Conservation (phyloP, 2,888 invertebrate species). For the Stramonita haemastoma region DNA sequence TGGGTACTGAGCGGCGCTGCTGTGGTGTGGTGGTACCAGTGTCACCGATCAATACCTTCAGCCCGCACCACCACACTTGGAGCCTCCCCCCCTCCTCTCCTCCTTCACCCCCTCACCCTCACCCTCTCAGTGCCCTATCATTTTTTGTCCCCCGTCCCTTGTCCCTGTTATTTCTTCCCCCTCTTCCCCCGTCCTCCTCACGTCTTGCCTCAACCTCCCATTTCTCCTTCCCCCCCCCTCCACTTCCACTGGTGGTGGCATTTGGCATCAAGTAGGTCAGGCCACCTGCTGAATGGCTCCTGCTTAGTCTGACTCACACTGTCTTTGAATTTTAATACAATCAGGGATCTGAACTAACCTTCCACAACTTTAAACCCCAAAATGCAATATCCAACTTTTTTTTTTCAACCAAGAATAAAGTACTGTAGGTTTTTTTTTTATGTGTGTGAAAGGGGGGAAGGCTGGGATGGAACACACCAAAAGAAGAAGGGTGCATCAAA, state of each 20-base stretch:
- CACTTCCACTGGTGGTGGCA: not conserved
- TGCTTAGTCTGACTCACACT: not conserved
- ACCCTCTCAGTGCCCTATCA: not conserved
- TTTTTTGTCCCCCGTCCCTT: not conserved
- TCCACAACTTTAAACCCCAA: too few species aligned
- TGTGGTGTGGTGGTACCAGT: not conserved
- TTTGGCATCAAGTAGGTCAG: slow-evolving; percentile 9
- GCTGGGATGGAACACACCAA: too few species aligned
- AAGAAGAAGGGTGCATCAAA: too few species aligned
- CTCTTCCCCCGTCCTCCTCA: not conserved
- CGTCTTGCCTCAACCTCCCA: not conserved
- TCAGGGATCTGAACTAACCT: too few species aligned
- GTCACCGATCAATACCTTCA: slow-evolving; percentile 2
- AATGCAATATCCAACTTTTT: not conserved
- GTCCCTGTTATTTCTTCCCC: not conserved
- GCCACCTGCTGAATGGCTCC: slow-evolving; percentile 6
- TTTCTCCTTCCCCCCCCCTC: not conserved
- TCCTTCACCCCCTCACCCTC: not conserved
- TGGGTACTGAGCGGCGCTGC: not conserved
- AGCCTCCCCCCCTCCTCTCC: not conserved
- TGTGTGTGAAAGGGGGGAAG: too few species aligned
- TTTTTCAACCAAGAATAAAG: too few species aligned
- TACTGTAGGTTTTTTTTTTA: not conserved
- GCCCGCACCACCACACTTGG: not conserved
- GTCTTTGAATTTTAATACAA: too few species aligned